Percentiles rank a stretch among this genome's conserved stretches.
phyloP scores from a whole-genome alignment of 2,888 invertebrate species.

The Vannuccia rotundouncinata region DNA sequence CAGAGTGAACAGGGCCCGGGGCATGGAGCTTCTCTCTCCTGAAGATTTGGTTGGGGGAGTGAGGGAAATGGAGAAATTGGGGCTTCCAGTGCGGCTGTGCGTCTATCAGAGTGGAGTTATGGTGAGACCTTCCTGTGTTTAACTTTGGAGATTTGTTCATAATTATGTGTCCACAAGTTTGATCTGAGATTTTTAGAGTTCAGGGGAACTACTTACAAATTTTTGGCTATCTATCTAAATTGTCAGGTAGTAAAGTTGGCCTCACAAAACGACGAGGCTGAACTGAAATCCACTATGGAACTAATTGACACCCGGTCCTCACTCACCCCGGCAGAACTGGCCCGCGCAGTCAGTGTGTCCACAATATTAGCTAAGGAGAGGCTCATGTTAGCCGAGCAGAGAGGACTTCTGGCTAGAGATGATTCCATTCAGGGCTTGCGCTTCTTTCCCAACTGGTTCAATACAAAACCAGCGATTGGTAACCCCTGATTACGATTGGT shows the following conservation, averaged over 20 bases:
- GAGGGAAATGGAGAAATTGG: constrained; percentile 58
- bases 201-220: neutral
- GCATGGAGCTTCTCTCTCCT: constrained; percentile 86
- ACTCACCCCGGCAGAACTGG: constrained; percentile 77
- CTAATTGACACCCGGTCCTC: constrained; percentile 61
- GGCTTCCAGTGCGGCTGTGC: constrained; percentile 24
- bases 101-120: constrained; percentile 88
- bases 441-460: constrained; percentile 88
- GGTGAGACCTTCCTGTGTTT: constrained; percentile 62
- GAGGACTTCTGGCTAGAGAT: constrained; percentile 81
- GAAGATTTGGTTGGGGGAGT: constrained; percentile 92
- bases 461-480: too few relatives aligned
- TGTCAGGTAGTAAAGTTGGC: constrained; percentile 65
- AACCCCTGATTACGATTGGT: too few relatives aligned
- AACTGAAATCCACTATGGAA: constrained; percentile 53
- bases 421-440: constrained; percentile 87
- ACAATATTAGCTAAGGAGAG: constrained; percentile 82
- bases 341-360: constrained; percentile 74
- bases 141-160: too few relatives aligned
- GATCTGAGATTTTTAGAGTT: too few relatives aligned
- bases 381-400: constrained; percentile 74
- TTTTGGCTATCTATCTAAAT: neutral
- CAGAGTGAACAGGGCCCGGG: constrained; percentile 88
- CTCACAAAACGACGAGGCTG: constrained; percentile 60
- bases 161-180: too few relatives aligned